Conservation (phyloP, 1,140 invertebrate genomes). For the Chrysopa pallens region DNA sequence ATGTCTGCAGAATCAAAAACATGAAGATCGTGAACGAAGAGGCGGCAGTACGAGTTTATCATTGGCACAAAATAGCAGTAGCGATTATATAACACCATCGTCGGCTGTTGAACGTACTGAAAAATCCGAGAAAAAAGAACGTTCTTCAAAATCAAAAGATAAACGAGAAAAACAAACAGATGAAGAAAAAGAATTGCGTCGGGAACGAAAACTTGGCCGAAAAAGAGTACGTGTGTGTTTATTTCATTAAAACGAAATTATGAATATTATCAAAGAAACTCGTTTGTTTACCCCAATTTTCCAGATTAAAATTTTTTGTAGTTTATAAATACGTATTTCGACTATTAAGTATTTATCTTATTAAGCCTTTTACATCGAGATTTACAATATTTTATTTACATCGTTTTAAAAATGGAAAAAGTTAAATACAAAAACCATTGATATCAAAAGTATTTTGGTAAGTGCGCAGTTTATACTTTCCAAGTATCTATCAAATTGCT, state of each 20-base stretch:
- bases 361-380: too few relatives aligned
- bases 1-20: conserved; percentile 25
- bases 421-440: too few relatives aligned
- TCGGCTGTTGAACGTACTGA: conserved; percentile 14
- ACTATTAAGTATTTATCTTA: conserved; percentile 2
- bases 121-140: conserved; percentile 43
- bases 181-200: conserved; percentile 51
- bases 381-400: too few relatives aligned
- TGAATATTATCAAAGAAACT: too few relatives aligned
- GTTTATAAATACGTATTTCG: not conserved
- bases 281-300: too few relatives aligned
- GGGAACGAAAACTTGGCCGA: conserved; percentile 54
- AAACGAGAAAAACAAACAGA: conserved; percentile 31
- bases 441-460: too few relatives aligned
- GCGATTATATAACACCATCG: not conserved
- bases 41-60: conserved; percentile 9
- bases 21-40: conserved; percentile 29
- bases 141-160: conserved; percentile 39
- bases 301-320: too few relatives aligned
- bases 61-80: not conserved
- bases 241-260: not conserved
- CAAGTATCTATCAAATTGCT: too few relatives aligned
- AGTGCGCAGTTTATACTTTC: too few relatives aligned
- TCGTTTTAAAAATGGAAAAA: too few relatives aligned
- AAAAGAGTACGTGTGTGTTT: conserved; percentile 54